Evolutionary conservation across 2,888 invertebrate genomes (phyloP).

Genomic region (Caenorhabditis drosophilae): DNA sequence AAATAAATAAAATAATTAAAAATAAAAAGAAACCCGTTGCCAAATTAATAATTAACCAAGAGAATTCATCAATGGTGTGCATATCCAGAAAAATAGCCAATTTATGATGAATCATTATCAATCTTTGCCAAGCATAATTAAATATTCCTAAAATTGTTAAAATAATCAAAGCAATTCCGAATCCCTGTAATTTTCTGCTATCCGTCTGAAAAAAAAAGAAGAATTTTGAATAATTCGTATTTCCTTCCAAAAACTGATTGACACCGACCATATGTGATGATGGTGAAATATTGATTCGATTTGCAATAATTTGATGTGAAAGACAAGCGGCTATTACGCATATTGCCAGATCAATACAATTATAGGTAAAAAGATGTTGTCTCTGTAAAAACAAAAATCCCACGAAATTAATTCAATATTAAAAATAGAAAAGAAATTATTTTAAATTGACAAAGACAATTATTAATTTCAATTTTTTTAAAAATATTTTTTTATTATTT

Average conservation of each 20-base stretch:
- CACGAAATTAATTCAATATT: too few species aligned
- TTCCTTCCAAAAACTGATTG: not conserved
- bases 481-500: too few species aligned
- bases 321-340: conserved; percentile 28
- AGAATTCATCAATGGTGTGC: conserved; percentile 38
- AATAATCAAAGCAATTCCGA: conserved; percentile 24
- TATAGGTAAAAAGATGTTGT: conserved; percentile 21
- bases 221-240: not conserved
- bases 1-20: not conserved
- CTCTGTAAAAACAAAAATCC: conserved; percentile 22
- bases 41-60: conserved; percentile 30
- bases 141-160: conserved; percentile 13
- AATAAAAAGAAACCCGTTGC: conserved; percentile 14
- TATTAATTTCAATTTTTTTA: too few species aligned
- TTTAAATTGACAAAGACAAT: not conserved
- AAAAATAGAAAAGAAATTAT: not conserved
- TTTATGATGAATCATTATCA: conserved; percentile 26
- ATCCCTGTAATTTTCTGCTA: conserved; percentile 25
- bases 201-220: conserved; percentile 17
- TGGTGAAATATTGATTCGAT: conserved; percentile 29
- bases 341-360: conserved; percentile 26
- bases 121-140: conserved; percentile 30
- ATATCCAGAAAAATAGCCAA: conserved; percentile 31
- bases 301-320: conserved; percentile 24
- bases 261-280: conserved; percentile 20